Conservation (phyloP, 1,140 invertebrate species). For the Drosophila pachea region DNA sequence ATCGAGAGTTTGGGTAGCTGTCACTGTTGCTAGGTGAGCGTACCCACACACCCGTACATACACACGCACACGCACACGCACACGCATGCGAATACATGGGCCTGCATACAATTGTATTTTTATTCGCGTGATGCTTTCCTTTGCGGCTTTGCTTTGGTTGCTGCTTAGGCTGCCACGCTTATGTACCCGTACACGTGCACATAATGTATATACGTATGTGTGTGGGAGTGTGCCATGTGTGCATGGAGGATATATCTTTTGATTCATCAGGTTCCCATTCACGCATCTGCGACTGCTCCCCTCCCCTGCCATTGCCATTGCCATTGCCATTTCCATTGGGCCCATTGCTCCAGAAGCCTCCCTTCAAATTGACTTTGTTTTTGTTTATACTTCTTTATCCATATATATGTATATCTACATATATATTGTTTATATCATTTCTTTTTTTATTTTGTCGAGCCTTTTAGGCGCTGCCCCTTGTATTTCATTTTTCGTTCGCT, state of each 20-base stretch:
- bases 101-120: constrained; percentile 9
- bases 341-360: no score
- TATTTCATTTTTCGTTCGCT: constrained; percentile 12
- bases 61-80: not conserved
- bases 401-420: constrained; percentile 11
- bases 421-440: constrained; percentile 21
- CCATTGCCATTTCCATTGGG: no score
- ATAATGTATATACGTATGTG: not conserved
- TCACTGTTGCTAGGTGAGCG: constrained; percentile 29
- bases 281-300: not conserved
- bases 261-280: constrained; percentile 15
- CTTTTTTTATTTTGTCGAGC: constrained; percentile 8
- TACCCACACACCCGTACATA: constrained; percentile 12
- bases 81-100: not conserved
- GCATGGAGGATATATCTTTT: constrained; percentile 16
- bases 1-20: constrained; percentile 15
- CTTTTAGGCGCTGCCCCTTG: constrained; percentile 43
- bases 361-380: not conserved
- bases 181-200: no score
- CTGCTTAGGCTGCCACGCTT: constrained; percentile 17
- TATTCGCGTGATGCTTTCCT: constrained; percentile 39
- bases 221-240: constrained; percentile 16
- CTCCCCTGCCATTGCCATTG: not conserved
- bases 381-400: not conserved
- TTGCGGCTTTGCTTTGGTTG: constrained; percentile 47